Evolutionary conservation across 2,888 invertebrate genomes (phyloP).

Genomic region (Cybosia mesomella): DNA sequence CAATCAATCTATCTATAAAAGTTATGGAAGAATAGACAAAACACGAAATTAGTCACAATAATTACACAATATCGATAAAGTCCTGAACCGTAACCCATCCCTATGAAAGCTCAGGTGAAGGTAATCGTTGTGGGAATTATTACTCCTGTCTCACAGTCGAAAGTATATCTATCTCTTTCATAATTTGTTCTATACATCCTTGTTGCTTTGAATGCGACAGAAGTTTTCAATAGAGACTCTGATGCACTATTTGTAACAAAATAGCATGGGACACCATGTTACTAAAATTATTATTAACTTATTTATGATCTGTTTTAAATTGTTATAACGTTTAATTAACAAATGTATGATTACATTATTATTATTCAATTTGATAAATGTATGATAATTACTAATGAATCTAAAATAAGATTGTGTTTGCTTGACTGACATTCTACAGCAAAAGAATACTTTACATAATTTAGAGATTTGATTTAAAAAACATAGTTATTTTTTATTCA

Average conservation of each 20-base stretch:
- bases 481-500: too few relatives aligned
- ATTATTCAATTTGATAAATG: too few relatives aligned
- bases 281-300: slow-evolving; percentile 18
- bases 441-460: too few relatives aligned
- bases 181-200: slow-evolving; percentile 72
- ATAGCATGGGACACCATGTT: slow-evolving; percentile 29
- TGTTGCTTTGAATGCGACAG: slow-evolving; percentile 41
- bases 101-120: slow-evolving; percentile 75
- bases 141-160: slow-evolving; percentile 69
- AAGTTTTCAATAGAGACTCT: slow-evolving; percentile 38
- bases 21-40: too few relatives aligned
- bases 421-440: too few relatives aligned
- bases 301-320: slow-evolving; percentile 15
- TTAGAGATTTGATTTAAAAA: too few relatives aligned
- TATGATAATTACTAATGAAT: too few relatives aligned
- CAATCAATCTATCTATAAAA: too few relatives aligned
- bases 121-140: slow-evolving; percentile 86
- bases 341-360: too few relatives aligned
- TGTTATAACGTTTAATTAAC: background rate
- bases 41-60: background rate
- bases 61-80: slow-evolving; percentile 25
- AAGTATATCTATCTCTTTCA: slow-evolving; percentile 69
- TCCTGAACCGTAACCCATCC: slow-evolving; percentile 31
- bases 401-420: too few relatives aligned
- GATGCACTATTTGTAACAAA: slow-evolving; percentile 28